Evolutionary conservation across 2,797 vertebrate species (phyloP), one percentile per base, ranked within the genome.

Genomic region (Scyliorhinus canicula): DNA sequence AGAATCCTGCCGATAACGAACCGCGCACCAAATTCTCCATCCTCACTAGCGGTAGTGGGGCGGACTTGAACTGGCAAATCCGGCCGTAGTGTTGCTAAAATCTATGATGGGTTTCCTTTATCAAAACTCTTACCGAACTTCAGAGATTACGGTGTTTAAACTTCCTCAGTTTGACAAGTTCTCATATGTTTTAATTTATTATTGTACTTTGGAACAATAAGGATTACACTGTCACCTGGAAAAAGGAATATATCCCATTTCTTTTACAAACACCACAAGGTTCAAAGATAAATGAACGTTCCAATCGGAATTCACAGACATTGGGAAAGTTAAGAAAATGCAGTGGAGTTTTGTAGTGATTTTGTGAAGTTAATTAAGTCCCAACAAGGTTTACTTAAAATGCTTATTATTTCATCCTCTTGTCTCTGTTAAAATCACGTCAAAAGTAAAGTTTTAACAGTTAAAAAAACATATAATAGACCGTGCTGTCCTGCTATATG

Each of bases 311-410:
- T 74, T 94, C 93, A 93, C 91, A 50, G 63, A 4, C 0, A n/a
- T 35, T 35, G 4, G 65, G 50, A 74, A 74, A 21, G 63, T 35
- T 69, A 94, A 74, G 52, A 57, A n/a, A 90, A 90, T 26, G 35
- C 12, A 4, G 11, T 60, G 86, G 86, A 31, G 1, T 3, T 90
- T 47, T 35, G 2, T 5, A 57, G 16, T 35, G 55, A 19, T 6
- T 60, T 60, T 55, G 12, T 55, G 3, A 52, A 50, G 47, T 35
- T 71, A 94, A 74, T 74, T 7, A 31, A 69, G 6, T 52, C 2
- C 44, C 65, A n/a, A 16, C 26, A 94, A 94, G 28, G 47, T 94
- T 94, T 21, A 94, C 93, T 94, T 74, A 52, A 65, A 67, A 69
- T 69, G 26, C 31, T 74, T 71, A 26, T n/a, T 94, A 52, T 94